Percentiles rank a stretch among this genome's conserved stretches.
phyloP scores from a whole-genome alignment of 1,140 invertebrate genomes.

The Acromyrmex charruanus region DNA sequence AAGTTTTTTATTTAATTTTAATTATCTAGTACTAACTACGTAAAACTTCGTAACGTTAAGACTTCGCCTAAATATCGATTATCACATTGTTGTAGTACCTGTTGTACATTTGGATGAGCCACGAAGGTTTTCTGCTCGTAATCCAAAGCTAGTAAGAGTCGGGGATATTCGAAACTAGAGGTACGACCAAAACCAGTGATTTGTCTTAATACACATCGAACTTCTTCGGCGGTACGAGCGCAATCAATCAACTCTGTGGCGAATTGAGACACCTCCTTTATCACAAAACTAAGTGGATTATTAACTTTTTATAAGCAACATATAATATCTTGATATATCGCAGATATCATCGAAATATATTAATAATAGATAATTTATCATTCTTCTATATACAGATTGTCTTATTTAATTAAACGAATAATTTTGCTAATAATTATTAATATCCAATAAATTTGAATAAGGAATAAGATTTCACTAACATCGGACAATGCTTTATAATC shows the following conservation, averaged over 20 bases:
- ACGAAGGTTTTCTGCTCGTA: slow-evolving; percentile 92
- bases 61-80: too few relatives aligned
- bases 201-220: slow-evolving; percentile 89
- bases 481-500: slow-evolving; percentile 87
- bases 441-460: not conserved
- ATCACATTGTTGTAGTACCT: slow-evolving; percentile 82
- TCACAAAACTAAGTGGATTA: not conserved
- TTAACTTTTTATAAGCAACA: not conserved
- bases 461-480: slow-evolving; percentile 61
- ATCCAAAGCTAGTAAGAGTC: slow-evolving; percentile 90
- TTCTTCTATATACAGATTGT: not conserved
- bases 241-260: slow-evolving; percentile 82
- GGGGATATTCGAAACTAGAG: slow-evolving; percentile 86
- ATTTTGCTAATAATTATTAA: not conserved
- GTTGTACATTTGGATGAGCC: slow-evolving; percentile 91
- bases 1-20: not conserved
- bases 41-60: not conserved
- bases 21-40: not conserved
- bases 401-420: not conserved
- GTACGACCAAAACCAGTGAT: slow-evolving; percentile 81
- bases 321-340: not conserved
- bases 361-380: not conserved
- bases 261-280: slow-evolving; percentile 72
- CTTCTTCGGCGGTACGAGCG: slow-evolving; percentile 90
- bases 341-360: slow-evolving; percentile 15